Evolutionary conservation across 2,888 invertebrate genomes (phyloP).

Genomic region (Idaea biselata): DNA sequence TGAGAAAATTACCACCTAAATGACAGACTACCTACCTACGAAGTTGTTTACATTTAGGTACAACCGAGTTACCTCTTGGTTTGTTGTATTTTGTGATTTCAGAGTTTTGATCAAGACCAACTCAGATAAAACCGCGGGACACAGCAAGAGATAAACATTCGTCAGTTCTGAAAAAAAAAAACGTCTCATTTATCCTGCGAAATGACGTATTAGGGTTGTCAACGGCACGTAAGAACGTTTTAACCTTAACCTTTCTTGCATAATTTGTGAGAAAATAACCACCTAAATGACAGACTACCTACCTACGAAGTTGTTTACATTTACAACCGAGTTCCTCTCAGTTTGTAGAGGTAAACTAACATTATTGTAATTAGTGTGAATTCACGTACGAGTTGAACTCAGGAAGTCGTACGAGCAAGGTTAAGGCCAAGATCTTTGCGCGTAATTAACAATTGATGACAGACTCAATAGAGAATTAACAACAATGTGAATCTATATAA

Average conservation of each 20-base stretch:
- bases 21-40: not conserved
- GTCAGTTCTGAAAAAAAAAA: not conserved
- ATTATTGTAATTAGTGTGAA: conserved; percentile 7
- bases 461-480: not conserved
- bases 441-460: conserved; percentile 1
- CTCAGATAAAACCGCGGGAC: too few species aligned
- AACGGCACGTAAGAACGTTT: not conserved
- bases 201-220: conserved; percentile 1
- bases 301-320: not conserved
- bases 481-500: too few species aligned
- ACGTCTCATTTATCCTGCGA: not conserved
- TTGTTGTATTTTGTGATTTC: too few species aligned
- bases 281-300: not conserved
- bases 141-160: too few species aligned
- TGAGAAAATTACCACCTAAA: not conserved
- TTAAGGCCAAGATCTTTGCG: conserved; percentile 9
- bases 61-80: not conserved
- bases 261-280: not conserved
- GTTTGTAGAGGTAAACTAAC: not conserved
- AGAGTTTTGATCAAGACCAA: too few species aligned
- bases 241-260: not conserved
- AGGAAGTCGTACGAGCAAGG: conserved; percentile 18
- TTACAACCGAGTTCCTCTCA: not conserved
- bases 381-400: conserved; percentile 7
- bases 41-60: not conserved